phyloP scores from a whole-genome alignment of 2,113 vertebrate species.

The Tetrax tetrax region DNA sequence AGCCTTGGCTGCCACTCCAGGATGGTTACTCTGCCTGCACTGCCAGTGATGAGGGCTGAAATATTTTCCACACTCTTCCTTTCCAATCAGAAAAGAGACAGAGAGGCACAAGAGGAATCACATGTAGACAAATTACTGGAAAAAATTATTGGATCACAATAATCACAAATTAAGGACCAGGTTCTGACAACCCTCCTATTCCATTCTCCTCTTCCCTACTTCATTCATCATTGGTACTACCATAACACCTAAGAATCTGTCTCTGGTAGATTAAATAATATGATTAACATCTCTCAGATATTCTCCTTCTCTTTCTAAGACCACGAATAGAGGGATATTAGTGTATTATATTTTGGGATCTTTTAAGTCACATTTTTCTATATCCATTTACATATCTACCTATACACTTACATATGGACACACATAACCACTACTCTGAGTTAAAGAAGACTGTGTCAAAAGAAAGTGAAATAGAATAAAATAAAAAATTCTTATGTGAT shows the following conservation, averaged over 20 bases:
- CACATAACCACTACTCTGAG: background rate
- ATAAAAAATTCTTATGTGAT: background rate
- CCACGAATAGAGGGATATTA: accelerated
- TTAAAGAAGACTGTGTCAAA: background rate
- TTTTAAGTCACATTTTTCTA: background rate
- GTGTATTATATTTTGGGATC: background rate
- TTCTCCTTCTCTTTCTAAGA: background rate
- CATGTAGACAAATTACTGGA: background rate
- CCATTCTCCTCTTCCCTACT: background rate
- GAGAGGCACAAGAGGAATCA: background rate
- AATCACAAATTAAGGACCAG: background rate
- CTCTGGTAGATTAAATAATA: background rate
- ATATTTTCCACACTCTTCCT: background rate
- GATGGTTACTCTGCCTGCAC: background rate
- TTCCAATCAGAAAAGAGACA: background rate
- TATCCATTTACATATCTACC: too few species aligned
- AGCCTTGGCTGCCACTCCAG: background rate
- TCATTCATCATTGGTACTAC: background rate
- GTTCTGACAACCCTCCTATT: background rate
- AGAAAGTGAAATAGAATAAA: background rate
- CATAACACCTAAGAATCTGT: background rate
- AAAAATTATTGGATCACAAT: background rate
- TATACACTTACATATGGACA: background rate
- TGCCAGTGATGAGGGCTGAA: background rate
- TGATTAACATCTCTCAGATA: background rate